These are phyloP conservation scores for Sclerurus mexicanus DNA, from an alignment of 2,113 vertebrate species.

Conservation along the genomic window DNA sequence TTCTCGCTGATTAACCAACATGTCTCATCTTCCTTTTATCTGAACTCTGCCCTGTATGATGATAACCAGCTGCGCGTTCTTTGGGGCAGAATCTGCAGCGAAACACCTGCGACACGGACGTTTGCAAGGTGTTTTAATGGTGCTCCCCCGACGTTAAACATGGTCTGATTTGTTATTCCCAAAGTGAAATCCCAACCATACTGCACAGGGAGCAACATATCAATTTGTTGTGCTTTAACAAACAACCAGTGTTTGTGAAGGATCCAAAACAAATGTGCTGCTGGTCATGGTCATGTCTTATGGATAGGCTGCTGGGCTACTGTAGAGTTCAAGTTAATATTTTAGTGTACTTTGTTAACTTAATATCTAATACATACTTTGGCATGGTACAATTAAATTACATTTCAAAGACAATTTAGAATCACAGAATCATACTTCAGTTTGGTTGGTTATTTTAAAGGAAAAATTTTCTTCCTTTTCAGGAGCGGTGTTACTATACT, in stretches of 20 bases:
- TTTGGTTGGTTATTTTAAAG: neutral
- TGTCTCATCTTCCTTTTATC: neutral
- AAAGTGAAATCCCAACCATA: neutral
- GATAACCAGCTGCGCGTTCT: constrained; percentile 10
- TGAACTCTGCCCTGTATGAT: neutral
- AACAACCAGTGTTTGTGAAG: constrained; percentile 8
- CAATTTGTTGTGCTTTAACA: constrained; percentile 19
- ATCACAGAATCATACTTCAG: neutral
- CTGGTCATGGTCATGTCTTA: neutral
- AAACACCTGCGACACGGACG: constrained; percentile 19
- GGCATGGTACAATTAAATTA: neutral
- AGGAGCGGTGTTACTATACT: neutral
- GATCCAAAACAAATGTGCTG: neutral
- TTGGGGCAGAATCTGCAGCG: neutral
- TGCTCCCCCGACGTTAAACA: neutral
- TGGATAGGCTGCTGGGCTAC: neutral
- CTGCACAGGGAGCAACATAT: neutral
- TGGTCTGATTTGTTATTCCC: neutral
- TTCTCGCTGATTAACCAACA: constrained; percentile 47
- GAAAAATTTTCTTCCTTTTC: neutral
- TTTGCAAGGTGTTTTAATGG: neutral
- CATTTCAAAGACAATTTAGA: neutral
- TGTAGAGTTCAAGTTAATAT: neutral
- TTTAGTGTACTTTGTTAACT: neutral
- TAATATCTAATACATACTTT: neutral